phyloP scores from a whole-genome alignment of 30 jellyfish, hydroid and myxozoan genomes.

The Sanderia malayensis region DNA sequence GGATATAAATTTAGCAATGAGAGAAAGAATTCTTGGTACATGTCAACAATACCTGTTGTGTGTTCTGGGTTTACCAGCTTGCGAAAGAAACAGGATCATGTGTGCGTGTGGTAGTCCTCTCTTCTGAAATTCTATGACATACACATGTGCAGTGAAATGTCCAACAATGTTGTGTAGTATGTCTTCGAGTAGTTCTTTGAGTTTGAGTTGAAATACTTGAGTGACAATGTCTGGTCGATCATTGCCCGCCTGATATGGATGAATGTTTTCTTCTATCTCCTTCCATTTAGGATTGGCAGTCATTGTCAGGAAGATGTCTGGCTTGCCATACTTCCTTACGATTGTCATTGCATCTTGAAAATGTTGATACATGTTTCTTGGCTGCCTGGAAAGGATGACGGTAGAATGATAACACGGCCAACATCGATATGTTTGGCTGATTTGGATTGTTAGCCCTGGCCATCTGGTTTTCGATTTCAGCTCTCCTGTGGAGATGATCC shows the following conservation, averaged over 20 bases:
- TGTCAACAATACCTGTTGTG: too few relatives aligned
- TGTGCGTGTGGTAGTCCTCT: conserved; percentile 71
- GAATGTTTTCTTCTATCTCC: too few relatives aligned
- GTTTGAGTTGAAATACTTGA: conserved; percentile 18
- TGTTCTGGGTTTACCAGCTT: conserved; percentile 43
- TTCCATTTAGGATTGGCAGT: too few relatives aligned
- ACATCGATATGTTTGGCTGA: conserved; percentile 7
- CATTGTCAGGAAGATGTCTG: too few relatives aligned
- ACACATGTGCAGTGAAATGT: too few relatives aligned
- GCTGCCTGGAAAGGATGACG: conserved; percentile 33
- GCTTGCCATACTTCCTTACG: conserved; percentile 32
- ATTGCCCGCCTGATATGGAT: background rate
- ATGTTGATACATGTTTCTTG: conserved; percentile 27
- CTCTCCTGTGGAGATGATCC: too few relatives aligned
- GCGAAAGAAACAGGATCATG: conserved; percentile 22
- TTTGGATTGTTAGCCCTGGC: background rate
- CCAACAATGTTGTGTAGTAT: too few relatives aligned
- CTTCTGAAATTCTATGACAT: conserved; percentile 49
- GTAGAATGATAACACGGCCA: conserved; percentile 27
- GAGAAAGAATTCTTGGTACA: too few relatives aligned
- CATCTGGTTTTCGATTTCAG: too few relatives aligned
- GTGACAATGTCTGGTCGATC: conserved; percentile 49
- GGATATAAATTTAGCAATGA: too few relatives aligned
- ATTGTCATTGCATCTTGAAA: conserved; percentile 56
- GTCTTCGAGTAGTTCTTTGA: conserved; percentile 24